Base-by-base conservation (phyloP, 2,113 vertebrate genomes). In the Psilopsiagon aymara region DNA sequence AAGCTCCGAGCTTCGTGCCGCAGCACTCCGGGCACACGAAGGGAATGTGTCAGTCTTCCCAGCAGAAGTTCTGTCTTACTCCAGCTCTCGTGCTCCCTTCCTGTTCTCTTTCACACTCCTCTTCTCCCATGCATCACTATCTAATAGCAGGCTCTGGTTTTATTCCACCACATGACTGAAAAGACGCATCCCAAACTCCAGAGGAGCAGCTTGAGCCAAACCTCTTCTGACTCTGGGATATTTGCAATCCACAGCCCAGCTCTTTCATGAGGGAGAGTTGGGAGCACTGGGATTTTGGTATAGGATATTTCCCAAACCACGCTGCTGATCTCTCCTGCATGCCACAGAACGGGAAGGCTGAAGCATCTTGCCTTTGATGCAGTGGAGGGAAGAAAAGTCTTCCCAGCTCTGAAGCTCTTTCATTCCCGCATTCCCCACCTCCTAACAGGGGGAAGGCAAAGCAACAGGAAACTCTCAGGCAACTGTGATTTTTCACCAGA, bases 401-500 rank as follows among this genome's bases (percentile, higher is more conserved):
- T 90, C 41, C 80, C 25, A 51, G 77, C 51, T 78, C 55, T 18
- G 29, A 69, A 90, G 75, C 18, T 69, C 68, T 80, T 60, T 37
- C 93, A 68, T 82, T 90, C 76, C 83, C 84, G 35, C 59, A 55
- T 82, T 68, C 35, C 60, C 39, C 59, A 59, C 69, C 76, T 92
- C 90, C 88, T 86, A 7, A 7, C 11, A 3, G 27, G 39, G 29
- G 51, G 18, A 31, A 80, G 35, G 70, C 60, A 49, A 33, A 92
- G 53, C 71, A 64, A 60, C 83, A 81, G 74, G 83, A 86, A 95
- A 35, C 52, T 82, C 75, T 52, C 60, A 59, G 75, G 1, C 68
- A 93, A 89, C 87, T 96, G 95, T 53, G 92, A 92, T 86, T 94
- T 95, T 86, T 96, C 82, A 87, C 91, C 41, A 79, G 80, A 86